Percentiles rank a stretch among this genome's conserved stretches.
These are phyloP conservation scores for Eristalinus sepulchralis DNA, from an alignment of 2,888 invertebrate genomes.

Conservation along the genomic window DNA sequence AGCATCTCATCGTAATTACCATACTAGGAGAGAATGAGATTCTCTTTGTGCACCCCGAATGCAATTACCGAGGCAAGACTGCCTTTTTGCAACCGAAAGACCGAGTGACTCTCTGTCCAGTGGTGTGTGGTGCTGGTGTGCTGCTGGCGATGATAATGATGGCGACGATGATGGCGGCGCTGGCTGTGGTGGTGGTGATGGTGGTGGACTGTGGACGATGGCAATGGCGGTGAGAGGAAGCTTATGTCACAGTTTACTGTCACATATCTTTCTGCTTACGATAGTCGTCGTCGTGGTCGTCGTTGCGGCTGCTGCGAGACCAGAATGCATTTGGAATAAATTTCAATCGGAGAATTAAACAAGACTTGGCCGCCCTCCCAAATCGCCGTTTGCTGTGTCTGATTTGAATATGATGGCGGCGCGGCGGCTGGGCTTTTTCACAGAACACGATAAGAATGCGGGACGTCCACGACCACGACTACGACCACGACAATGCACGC, in stretches of 20 bases:
- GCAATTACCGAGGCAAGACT: conserved; percentile 39
- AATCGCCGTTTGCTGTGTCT: conserved; percentile 22
- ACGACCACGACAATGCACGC: background rate
- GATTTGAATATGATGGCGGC: conserved; percentile 40
- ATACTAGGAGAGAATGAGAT: conserved; percentile 35
- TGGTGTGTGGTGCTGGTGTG: too few relatives aligned
- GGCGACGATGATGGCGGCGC: background rate
- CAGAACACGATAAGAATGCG: conserved; percentile 48
- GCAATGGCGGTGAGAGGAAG: conserved; percentile 26
- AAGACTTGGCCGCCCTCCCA: background rate
- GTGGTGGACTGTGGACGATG: conserved; percentile 2
- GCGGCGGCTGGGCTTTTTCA: background rate
- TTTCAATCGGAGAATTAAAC: conserved; percentile 52
- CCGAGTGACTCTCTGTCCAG: background rate
- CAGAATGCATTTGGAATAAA: conserved; percentile 61
- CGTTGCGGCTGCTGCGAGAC: background rate
- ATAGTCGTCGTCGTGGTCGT: background rate
- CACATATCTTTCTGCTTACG: conserved; percentile 43
- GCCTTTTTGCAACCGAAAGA: conserved; percentile 15
- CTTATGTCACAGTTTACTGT: conserved; percentile 61
- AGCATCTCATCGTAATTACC: conserved; percentile 50
- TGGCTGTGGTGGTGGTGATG: background rate
- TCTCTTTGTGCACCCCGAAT: conserved; percentile 11
- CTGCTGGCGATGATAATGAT: conserved; percentile 9
- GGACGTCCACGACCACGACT: background rate